Evolutionary conservation across 2,888 invertebrate genomes (phyloP).

Genomic region (Vannuccia rotundouncinata): DNA sequence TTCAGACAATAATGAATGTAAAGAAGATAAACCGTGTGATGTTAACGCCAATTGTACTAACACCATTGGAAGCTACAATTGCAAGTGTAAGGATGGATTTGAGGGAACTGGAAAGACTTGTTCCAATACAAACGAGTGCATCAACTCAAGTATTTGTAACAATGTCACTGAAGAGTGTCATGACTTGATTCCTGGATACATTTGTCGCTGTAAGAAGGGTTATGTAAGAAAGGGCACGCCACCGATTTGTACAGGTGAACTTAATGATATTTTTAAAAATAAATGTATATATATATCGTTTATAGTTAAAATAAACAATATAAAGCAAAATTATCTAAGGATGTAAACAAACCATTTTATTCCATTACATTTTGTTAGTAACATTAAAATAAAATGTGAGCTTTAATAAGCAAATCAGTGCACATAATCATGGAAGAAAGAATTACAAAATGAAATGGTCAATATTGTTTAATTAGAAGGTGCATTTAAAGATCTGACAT

Average conservation of each 20-base stretch:
- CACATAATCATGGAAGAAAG: too few relatives aligned
- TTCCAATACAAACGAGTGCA: constrained; percentile 36
- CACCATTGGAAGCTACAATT: constrained; percentile 38
- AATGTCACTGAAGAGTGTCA: constrained; percentile 36
- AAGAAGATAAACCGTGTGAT: constrained; percentile 9
- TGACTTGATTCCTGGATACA: constrained; percentile 30
- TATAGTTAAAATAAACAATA: too few relatives aligned
- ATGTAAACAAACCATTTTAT: too few relatives aligned
- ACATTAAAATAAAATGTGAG: too few relatives aligned
- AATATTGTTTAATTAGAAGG: too few relatives aligned
- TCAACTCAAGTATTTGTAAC: constrained; percentile 21
- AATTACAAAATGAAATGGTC: too few relatives aligned
- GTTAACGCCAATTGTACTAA: constrained; percentile 36
- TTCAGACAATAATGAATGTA: constrained; percentile 34
- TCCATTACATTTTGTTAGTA: too few relatives aligned
- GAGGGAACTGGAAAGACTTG: constrained; percentile 33
- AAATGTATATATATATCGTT: too few relatives aligned
- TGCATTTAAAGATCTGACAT: too few relatives aligned
- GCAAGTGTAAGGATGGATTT: constrained; percentile 35
- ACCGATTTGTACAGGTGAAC: constrained; percentile 33
- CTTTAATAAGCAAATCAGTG: too few relatives aligned
- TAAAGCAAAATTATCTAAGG: too few relatives aligned
- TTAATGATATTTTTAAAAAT: background rate
- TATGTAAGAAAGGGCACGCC: constrained; percentile 33
- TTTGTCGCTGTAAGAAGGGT: constrained; percentile 37